Evolutionary conservation across 2,888 invertebrate species (phyloP).

Genomic region (Cataglyphis rosenhaueri): DNA sequence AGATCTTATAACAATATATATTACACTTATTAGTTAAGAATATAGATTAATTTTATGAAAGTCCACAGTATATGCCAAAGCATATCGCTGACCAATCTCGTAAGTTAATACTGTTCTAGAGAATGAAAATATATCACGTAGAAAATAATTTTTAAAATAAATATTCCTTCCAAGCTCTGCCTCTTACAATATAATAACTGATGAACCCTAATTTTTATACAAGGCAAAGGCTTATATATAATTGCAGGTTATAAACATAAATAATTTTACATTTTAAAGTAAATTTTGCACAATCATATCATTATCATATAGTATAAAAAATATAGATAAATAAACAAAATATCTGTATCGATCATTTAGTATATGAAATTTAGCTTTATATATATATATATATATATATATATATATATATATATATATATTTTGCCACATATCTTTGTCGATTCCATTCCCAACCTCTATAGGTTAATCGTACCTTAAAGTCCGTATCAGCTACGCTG

Average conservation of each 20-base stretch:
- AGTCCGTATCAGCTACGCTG: too few species aligned
- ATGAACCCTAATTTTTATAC: not conserved
- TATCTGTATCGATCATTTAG: not conserved
- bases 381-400: not conserved
- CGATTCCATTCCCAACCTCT: not conserved
- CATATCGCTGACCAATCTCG: slow-evolving; percentile 7
- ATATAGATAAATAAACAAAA: not conserved
- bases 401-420: not conserved
- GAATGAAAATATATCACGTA: not conserved
- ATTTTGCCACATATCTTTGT: not conserved
- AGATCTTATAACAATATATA: slow-evolving; percentile 1
- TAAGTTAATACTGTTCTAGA: slow-evolving; percentile 15
- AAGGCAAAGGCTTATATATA: not conserved
- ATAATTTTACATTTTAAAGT: not conserved
- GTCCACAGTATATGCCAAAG: not conserved
- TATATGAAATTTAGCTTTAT: not conserved
- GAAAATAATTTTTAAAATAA: not conserved
- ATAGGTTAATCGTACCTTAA: too few species aligned
- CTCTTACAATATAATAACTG: slow-evolving; percentile 4
- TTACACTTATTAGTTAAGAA: slow-evolving; percentile 20
- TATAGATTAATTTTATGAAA: slow-evolving; percentile 23
- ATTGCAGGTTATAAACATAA: not conserved
- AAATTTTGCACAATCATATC: not conserved
- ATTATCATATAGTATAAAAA: not conserved
- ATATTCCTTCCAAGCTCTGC: slow-evolving; percentile 4